phyloP scores from a whole-genome alignment of 2,113 vertebrate species.

The Herpetotheres cachinnans region DNA sequence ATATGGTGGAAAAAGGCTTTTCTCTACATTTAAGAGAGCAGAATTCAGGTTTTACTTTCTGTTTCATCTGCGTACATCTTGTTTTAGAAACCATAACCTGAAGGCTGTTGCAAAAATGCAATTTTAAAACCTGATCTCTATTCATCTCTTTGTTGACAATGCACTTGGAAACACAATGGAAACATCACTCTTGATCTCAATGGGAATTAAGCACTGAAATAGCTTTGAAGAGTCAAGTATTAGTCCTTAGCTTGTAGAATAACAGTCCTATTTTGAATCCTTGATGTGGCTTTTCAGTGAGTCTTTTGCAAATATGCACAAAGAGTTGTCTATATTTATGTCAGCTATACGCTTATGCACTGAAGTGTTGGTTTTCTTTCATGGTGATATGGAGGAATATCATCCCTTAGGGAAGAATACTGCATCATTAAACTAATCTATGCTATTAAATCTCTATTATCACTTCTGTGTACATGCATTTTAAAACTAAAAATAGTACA shows the following conservation, averaged over 20 bases:
- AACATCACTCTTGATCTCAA: background rate
- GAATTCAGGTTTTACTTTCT: background rate
- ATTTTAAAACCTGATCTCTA: background rate
- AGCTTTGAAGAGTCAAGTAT: background rate
- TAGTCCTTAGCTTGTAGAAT: background rate
- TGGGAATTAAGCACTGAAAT: background rate
- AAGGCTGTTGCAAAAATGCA: background rate
- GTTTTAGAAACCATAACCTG: background rate
- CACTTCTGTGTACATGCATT: background rate
- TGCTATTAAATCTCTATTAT: background rate
- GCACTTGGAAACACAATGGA: background rate
- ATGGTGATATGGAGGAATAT: background rate
- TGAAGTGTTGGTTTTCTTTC: background rate
- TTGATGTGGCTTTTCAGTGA: background rate
- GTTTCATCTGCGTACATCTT: background rate
- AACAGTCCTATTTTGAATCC: background rate
- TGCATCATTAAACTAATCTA: background rate
- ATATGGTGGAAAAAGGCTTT: background rate
- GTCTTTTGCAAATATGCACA: background rate
- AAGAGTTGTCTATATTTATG: background rate
- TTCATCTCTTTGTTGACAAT: background rate
- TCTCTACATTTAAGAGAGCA: background rate
- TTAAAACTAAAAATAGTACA: background rate
- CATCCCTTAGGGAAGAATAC: background rate
- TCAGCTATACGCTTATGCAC: background rate